These are phyloP conservation scores for Salticus scenicus DNA, from an alignment of 2,888 invertebrate species.

Conservation along the genomic window DNA sequence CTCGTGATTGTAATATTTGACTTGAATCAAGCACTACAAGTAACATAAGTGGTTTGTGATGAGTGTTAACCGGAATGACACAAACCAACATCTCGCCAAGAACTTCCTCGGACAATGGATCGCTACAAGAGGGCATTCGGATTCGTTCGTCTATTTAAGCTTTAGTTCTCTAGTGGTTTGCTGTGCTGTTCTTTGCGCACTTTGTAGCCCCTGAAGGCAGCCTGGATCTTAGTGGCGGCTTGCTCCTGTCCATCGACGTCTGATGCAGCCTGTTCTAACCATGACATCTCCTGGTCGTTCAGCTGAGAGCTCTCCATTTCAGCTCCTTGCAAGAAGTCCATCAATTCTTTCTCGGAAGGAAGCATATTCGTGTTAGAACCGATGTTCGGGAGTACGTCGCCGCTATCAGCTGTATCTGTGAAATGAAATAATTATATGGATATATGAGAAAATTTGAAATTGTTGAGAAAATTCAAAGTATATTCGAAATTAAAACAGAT, in stretches of 20 bases:
- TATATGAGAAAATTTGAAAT: too few relatives aligned
- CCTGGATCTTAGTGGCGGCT: slow-evolving; percentile 72
- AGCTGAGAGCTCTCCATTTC: slow-evolving; percentile 46
- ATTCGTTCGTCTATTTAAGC: too few relatives aligned
- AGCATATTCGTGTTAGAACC: slow-evolving; percentile 19
- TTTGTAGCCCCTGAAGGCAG: slow-evolving; percentile 71
- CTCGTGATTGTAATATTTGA: too few relatives aligned
- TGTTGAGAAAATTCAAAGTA: background rate
- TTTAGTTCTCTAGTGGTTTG: slow-evolving; percentile 26
- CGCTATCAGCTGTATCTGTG: too few relatives aligned
- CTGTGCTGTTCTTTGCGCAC: slow-evolving; percentile 67
- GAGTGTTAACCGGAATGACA: background rate
- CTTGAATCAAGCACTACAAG: too few relatives aligned
- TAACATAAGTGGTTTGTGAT: too few relatives aligned
- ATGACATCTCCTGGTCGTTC: slow-evolving; percentile 51
- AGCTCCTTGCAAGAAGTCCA: slow-evolving; percentile 34
- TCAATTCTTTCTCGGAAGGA: slow-evolving; percentile 32
- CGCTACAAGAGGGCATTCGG: background rate
- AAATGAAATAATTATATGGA: too few relatives aligned
- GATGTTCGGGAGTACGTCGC: slow-evolving; percentile 28
- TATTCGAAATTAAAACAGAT: background rate
- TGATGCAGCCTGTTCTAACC: slow-evolving; percentile 32
- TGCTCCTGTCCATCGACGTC: slow-evolving; percentile 41
- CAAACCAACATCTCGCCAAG: background rate
- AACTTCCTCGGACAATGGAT: background rate